phyloP scores from a whole-genome alignment of 2,888 invertebrate genomes.

The Acanthosepion esculentum region DNA sequence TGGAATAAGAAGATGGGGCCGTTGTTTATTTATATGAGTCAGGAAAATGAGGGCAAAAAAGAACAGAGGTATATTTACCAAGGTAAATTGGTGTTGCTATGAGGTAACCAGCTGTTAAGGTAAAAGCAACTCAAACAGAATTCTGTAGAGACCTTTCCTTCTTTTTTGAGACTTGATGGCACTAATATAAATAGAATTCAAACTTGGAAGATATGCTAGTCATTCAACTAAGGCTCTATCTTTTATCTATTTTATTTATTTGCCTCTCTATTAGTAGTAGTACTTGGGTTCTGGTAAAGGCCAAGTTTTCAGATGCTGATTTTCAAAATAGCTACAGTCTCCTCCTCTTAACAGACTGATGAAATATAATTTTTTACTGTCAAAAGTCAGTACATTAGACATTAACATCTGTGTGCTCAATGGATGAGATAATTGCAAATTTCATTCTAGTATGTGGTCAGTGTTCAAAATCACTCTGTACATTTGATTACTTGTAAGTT shows the following conservation, averaged over 20 bases:
- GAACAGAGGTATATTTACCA: neutral
- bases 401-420: no score
- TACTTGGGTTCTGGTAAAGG: no score
- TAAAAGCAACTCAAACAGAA: neutral
- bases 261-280: neutral
- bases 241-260: neutral
- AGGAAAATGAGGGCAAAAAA: neutral
- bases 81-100: neutral
- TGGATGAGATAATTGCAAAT: no score
- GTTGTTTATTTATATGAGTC: neutral
- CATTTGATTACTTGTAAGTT: no score
- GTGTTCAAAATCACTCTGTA: no score
- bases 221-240: neutral
- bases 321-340: no score
- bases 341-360: no score
- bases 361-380: no score
- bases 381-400: no score
- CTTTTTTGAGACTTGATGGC: neutral
- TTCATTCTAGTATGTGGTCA: no score
- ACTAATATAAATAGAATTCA: neutral
- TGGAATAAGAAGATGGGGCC: no score
- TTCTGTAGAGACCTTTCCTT: neutral
- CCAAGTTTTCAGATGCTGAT: no score
- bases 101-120: slow-evolving; percentile 8
- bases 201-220: neutral